These are phyloP conservation scores for Morinoia aosen DNA, from an alignment of 2,888 invertebrate genomes.

Conservation along the genomic window DNA sequence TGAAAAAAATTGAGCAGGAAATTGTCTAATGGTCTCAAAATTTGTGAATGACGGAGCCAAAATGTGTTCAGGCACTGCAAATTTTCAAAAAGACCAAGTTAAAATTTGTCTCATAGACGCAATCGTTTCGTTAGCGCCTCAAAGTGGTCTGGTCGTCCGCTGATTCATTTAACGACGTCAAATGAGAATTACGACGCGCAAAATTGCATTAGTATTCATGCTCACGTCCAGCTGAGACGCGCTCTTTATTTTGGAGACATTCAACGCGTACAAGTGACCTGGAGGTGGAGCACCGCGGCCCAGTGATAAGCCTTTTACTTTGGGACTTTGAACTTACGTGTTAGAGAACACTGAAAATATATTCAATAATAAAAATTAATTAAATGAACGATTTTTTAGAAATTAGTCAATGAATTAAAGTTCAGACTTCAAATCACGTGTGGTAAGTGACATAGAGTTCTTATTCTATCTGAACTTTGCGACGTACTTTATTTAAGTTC, in stretches of 20 bases:
- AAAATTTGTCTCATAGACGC: neutral
- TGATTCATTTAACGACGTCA: constrained; percentile 42
- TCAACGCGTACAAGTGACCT: neutral
- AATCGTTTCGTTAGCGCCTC: constrained; percentile 12
- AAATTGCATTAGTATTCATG: constrained; percentile 35
- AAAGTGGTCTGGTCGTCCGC: constrained; percentile 26
- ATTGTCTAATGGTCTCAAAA: too few relatives aligned
- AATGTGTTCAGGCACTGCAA: neutral
- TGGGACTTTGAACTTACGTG: neutral
- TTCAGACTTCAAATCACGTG: neutral
- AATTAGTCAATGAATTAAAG: neutral
- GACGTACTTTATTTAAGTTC: neutral
- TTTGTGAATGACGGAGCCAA: neutral
- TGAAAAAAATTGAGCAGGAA: too few relatives aligned
- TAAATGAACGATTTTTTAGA: neutral
- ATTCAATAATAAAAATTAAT: neutral
- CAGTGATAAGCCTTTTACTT: neutral
- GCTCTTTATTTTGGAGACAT: neutral
- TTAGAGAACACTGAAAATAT: neutral
- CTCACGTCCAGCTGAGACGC: neutral
- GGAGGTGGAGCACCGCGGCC: neutral
- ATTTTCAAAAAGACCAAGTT: neutral
- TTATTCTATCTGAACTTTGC: neutral
- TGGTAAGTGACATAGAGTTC: too few relatives aligned
- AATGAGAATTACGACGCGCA: constrained; percentile 31